phyloP scores from a whole-genome alignment of 2,888 invertebrate species.

The Heteromurus nitidus region DNA sequence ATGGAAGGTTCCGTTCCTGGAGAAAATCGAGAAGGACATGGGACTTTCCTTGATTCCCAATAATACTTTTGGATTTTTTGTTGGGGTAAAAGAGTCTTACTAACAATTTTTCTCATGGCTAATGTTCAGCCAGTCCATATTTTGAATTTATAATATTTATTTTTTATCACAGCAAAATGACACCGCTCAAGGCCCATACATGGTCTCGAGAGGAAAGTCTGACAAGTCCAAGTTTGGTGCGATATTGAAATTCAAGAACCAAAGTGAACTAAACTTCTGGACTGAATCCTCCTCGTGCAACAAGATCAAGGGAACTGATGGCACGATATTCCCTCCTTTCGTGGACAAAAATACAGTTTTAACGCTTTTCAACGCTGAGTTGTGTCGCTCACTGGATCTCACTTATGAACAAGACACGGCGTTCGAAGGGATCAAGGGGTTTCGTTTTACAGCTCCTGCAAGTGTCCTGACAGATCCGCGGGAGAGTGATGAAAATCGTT shows the following conservation, averaged over 20 bases:
- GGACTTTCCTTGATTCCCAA: conserved; percentile 47
- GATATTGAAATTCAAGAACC: conserved; percentile 15
- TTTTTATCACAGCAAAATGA: conserved; percentile 36
- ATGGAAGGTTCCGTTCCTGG: conserved; percentile 57
- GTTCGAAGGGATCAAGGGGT: conserved; percentile 21
- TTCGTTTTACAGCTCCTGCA: conserved; percentile 11
- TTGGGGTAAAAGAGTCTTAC: conserved; percentile 26
- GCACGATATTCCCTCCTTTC: conserved; percentile 37
- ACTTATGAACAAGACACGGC: not conserved
- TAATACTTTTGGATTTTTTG: conserved; percentile 60
- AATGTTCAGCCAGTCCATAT: not conserved
- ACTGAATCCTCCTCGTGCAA: not conserved
- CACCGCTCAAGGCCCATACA: conserved; percentile 29
- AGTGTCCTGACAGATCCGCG: conserved; percentile 16
- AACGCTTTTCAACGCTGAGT: conserved; percentile 21
- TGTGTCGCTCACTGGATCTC: conserved; percentile 26
- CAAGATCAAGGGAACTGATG: conserved; percentile 31
- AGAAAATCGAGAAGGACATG: conserved; percentile 41
- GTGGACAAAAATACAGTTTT: conserved; percentile 6
- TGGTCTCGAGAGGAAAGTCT: not conserved
- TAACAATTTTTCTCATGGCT: not conserved
- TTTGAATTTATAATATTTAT: not conserved
- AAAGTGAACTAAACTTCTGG: conserved; percentile 25
- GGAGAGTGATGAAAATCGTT: conserved; percentile 11
- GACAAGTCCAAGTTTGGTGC: conserved; percentile 13